A percentile compares a stretch with the other conserved stretches of the same genome.
These are phyloP conservation scores for Mystacornis crossleyi DNA, from an alignment of 2,113 vertebrate genomes.

Conservation along the genomic window DNA sequence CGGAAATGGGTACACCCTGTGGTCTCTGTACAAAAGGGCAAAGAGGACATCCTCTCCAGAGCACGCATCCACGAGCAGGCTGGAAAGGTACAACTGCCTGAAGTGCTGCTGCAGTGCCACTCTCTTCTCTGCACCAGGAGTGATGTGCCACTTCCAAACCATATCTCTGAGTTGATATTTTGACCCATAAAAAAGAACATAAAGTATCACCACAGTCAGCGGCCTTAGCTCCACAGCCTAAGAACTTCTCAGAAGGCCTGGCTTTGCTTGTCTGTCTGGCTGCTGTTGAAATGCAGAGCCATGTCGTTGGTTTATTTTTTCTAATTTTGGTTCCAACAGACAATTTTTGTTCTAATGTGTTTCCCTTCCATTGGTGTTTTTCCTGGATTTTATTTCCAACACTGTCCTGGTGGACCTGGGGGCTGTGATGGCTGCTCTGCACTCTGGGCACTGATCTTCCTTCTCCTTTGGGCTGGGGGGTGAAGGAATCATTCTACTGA, in stretches of 20 bases:
- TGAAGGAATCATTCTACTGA: background rate
- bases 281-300: background rate
- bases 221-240: background rate
- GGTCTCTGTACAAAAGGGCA: background rate
- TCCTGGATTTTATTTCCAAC: background rate
- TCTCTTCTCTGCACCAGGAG: fast-evolving
- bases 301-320: background rate
- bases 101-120: background rate
- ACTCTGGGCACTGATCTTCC: background rate
- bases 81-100: background rate
- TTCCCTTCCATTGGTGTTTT: background rate
- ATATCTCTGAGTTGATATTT: background rate
- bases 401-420: background rate
- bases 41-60: background rate
- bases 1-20: background rate
- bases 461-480: background rate
- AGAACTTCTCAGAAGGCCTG: background rate
- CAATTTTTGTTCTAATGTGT: background rate
- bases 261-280: background rate
- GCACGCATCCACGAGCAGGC: fast-evolving
- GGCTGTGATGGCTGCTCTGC: background rate
- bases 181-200: background rate
- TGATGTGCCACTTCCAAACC: background rate
- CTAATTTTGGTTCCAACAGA: background rate
- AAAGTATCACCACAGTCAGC: background rate